These are phyloP conservation scores for Spilarctia lutea DNA, from an alignment of 2,888 invertebrate genomes.

Conservation along the genomic window DNA sequence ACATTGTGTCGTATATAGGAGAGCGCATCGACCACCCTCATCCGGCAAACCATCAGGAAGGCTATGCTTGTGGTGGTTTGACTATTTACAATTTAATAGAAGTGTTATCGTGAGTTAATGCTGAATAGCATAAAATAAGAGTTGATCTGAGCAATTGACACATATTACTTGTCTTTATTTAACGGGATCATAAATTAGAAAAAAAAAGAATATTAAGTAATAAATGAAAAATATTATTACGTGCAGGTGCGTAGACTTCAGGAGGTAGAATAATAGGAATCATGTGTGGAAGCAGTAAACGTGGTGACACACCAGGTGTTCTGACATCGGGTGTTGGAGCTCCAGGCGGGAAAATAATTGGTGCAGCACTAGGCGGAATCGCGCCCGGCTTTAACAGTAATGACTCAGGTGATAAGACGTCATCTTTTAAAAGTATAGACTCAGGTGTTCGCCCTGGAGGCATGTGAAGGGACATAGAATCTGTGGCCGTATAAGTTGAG, in stretches of 20 bases:
- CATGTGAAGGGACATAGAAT: background rate
- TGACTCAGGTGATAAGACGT: background rate
- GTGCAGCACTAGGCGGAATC: background rate
- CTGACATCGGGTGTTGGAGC: background rate
- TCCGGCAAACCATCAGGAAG: no score
- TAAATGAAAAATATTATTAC: conserved; percentile 10
- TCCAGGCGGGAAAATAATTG: background rate
- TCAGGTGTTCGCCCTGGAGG: background rate
- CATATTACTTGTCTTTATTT: no score
- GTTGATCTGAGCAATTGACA: no score
- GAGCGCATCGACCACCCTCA: no score
- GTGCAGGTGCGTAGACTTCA: conserved; percentile 10
- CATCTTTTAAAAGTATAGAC: background rate
- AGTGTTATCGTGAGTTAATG: no score
- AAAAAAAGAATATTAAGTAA: background rate
- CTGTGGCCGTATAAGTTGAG: background rate
- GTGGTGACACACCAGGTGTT: background rate
- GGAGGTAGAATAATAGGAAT: conserved; percentile 6
- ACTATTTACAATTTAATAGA: no score
- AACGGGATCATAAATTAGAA: no score
- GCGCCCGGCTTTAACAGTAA: background rate
- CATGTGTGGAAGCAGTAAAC: background rate
- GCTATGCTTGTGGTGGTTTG: no score
- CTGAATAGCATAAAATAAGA: no score
- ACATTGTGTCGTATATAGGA: no score